Evolutionary conservation across 2,888 invertebrate genomes (phyloP), one percentile per base, ranked within the genome.

Genomic region (Tricholauxania praeusta): DNA sequence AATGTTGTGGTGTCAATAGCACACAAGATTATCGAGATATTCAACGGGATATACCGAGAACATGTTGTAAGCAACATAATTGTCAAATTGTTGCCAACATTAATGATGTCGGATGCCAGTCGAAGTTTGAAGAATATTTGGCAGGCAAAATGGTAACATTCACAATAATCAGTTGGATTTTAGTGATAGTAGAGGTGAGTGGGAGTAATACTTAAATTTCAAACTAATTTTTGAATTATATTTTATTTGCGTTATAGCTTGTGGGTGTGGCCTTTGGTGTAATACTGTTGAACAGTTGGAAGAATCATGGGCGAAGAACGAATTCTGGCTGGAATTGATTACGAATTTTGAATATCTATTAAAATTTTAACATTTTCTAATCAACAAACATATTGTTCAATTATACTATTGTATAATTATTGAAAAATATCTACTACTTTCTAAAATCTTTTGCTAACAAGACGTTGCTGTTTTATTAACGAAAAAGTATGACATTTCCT

Each of bases 1-100:
- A 85, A 12, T 84, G 84, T 51, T 84, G 84, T 74, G 84, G 84
- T 3, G 83, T 84, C 1, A 84, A 85, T 59, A 80, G 78, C 19
- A 79, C 79, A 5, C 79, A 78, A 17, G 84, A 84, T 51, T 84
- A 84, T 79, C 76, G 74, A 28, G 77, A 76, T 19, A 81, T 85
- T n/a, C 74, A 79, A 22, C 83, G 85, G 66, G 73, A 77, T 7
- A 77, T 85, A 57, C 84, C 84, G 4, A 76, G 75, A 47, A 79
- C 79, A 15, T 84, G 84, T 52, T 84, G 85, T 32, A 71, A 76
- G 7, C 80, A 79, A 6, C 74, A 72, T 12, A 81, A 83, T 55
- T 85, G 84, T 62, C 66, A 78, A 8, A 73, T 77, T 69, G 51
- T 32, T 0, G 72, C 75, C 32, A 81, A 80, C 67, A 64, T 84